These are phyloP conservation scores for Sthenelais limicola DNA, from an alignment of 2,888 invertebrate species.

Conservation along the genomic window DNA sequence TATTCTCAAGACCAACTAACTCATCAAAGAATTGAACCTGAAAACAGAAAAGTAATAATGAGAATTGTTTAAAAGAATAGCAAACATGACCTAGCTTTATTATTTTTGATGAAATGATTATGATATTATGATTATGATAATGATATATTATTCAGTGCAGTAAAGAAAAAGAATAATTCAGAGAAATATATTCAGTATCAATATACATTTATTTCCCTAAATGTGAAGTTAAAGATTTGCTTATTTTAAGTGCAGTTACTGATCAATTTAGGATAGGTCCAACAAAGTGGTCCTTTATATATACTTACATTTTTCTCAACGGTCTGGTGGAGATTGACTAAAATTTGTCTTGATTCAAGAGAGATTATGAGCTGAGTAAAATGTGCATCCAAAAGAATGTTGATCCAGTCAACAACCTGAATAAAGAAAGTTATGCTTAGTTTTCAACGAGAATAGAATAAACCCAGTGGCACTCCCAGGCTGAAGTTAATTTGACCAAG, in stretches of 20 bases:
- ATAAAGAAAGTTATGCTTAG: not conserved
- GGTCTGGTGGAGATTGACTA: constrained; percentile 55
- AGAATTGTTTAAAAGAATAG: not conserved
- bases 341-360: constrained; percentile 57
- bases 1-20: constrained; percentile 55
- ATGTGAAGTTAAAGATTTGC: not conserved
- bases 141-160: not conserved
- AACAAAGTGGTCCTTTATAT: no score
- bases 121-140: not conserved
- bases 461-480: no score
- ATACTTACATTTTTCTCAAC: constrained; percentile 57
- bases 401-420: constrained; percentile 61
- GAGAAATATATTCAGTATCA: not conserved
- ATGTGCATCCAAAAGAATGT: constrained; percentile 60
- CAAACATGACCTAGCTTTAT: not conserved
- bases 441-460: no score
- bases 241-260: no score
- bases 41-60: constrained; percentile 17
- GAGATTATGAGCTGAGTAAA: constrained; percentile 61
- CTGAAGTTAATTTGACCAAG: no score
- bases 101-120: not conserved
- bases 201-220: not conserved
- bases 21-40: constrained; percentile 58
- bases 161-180: not conserved
- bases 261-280: no score